These are phyloP conservation scores for Conus ventricosus DNA, from an alignment of 1,140 invertebrate species.

Conservation along the genomic window DNA sequence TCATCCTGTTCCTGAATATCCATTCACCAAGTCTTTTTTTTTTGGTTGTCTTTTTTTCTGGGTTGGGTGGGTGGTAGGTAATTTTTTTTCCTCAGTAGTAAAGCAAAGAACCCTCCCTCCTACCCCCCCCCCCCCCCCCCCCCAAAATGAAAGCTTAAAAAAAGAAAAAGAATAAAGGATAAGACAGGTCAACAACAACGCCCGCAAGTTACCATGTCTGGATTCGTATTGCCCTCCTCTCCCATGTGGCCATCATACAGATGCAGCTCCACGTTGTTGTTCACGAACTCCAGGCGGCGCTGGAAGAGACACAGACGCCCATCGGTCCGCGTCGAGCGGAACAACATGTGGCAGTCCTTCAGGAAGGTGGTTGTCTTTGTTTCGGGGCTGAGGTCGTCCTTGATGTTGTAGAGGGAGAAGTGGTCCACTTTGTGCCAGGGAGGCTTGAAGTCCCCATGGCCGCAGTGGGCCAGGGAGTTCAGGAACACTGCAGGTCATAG, in stretches of 20 bases:
- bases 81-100: no score
- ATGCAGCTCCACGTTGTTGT: not conserved
- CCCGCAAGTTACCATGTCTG: not conserved
- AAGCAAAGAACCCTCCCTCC: no score
- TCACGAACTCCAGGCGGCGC: not conserved
- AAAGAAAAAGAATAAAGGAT: no score
- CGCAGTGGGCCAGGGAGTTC: conserved; percentile 25
- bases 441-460: not conserved
- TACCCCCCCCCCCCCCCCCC: no score
- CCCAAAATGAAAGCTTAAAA: no score
- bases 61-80: no score
- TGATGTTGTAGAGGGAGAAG: not conserved
- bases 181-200: no score
- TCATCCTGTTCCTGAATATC: no score
- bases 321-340: not conserved
- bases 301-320: conserved; percentile 24
- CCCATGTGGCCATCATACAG: conserved; percentile 9
- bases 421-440: conserved; percentile 7
- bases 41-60: no score
- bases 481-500: conserved; percentile 9
- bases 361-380: not conserved
- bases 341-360: conserved; percentile 21
- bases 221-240: not conserved
- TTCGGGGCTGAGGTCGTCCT: conserved; percentile 14
- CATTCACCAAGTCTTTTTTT: no score